phyloP scores from a whole-genome alignment of 2,113 vertebrate genomes.

The Sylvietta virens region DNA sequence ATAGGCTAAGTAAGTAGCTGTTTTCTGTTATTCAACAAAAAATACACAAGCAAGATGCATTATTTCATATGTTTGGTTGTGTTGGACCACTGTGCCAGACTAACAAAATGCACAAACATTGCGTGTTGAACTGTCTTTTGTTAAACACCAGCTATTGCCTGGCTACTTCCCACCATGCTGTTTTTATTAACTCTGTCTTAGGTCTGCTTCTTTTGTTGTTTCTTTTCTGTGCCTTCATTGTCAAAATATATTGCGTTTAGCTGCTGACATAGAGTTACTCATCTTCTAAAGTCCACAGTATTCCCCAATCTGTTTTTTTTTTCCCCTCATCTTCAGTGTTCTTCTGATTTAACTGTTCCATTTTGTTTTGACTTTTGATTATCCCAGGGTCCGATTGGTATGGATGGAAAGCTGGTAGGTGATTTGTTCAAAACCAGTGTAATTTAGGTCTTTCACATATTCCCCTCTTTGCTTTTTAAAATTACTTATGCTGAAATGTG shows the following conservation, averaged over 20 bases:
- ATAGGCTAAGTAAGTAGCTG: not conserved
- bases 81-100: conserved; percentile 68
- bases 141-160: conserved; percentile 72
- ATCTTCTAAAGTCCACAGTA: not conserved
- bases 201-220: conserved; percentile 64
- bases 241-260: conserved; percentile 27
- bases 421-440: conserved; percentile 20
- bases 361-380: conserved; percentile 64
- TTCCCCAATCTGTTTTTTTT: not conserved
- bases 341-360: conserved; percentile 57
- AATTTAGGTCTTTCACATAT: not conserved
- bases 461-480: not conserved
- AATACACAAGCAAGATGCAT: conserved; percentile 75
- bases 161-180: conserved; percentile 65
- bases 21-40: conserved; percentile 70
- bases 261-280: not conserved
- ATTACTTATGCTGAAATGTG: not conserved
- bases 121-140: conserved; percentile 56
- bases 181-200: conserved; percentile 68
- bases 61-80: conserved; percentile 71
- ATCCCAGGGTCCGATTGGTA: conserved; percentile 57
- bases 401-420: conserved; percentile 66
- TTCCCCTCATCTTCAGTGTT: not conserved
- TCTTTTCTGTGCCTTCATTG: conserved; percentile 56
- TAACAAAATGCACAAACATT: conserved; percentile 61